Percentiles rank a stretch among this genome's conserved stretches.
Conservation (phyloP, 2,888 invertebrate species). For the Cosmorhoe ocellata region DNA sequence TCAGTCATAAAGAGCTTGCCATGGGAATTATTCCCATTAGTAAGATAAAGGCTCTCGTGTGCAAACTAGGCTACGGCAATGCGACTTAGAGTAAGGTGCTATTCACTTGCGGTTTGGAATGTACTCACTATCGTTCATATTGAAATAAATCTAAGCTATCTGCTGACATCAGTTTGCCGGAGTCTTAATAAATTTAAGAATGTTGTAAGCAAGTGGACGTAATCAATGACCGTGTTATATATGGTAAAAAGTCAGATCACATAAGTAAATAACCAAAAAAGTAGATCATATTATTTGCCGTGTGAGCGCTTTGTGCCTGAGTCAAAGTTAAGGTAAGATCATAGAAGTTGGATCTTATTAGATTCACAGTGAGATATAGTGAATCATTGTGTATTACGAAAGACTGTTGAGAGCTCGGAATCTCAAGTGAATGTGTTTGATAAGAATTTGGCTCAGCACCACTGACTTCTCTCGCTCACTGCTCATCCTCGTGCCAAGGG, state of each 20-base stretch:
- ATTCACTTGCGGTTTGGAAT: too few species aligned
- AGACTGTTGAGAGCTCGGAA: conserved; percentile 13
- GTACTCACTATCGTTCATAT: too few species aligned
- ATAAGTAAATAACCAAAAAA: too few species aligned
- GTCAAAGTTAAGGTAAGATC: too few species aligned
- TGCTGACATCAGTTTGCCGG: too few species aligned
- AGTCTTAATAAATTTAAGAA: neutral
- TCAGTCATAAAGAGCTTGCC: conserved; percentile 14
- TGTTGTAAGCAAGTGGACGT: neutral
- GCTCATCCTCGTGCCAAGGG: conserved; percentile 15
- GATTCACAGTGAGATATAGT: conserved; percentile 1
- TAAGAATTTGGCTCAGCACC: conserved; percentile 23
- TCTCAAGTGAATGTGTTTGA: conserved; percentile 22
- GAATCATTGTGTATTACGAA: conserved; percentile 12
- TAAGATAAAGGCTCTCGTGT: too few species aligned
- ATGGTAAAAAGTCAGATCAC: too few species aligned
- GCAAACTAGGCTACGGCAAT: too few species aligned
- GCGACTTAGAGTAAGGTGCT: too few species aligned
- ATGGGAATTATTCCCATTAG: neutral
- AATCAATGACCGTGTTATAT: neutral
- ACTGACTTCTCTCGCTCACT: conserved; percentile 10
- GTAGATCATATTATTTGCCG: neutral
- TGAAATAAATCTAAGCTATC: too few species aligned
- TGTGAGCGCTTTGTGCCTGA: neutral
- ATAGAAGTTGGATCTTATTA: neutral